These are phyloP conservation scores for Ariopsis seemanni DNA, from an alignment of 2,113 vertebrate genomes.

Conservation along the genomic window DNA sequence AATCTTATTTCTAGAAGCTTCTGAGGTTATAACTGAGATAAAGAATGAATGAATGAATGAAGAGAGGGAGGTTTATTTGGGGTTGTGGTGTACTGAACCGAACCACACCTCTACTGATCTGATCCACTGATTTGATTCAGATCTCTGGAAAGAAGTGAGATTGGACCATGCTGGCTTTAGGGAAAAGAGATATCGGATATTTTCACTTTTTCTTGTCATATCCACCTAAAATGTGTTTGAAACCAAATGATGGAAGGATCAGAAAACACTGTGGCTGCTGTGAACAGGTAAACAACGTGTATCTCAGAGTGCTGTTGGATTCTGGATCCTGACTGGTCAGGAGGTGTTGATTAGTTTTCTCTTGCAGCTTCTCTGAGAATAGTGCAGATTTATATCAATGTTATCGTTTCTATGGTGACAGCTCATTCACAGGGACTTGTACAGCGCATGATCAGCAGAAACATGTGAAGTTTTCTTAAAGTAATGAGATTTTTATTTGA, in stretches of 20 bases:
- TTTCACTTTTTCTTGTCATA: neutral
- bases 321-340: neutral
- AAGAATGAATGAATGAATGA: no score
- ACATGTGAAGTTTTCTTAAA: neutral
- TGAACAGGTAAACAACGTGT: neutral
- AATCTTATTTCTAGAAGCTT: neutral
- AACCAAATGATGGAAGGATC: neutral
- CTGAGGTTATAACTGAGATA: neutral
- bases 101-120: neutral
- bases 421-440: neutral
- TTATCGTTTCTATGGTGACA: neutral
- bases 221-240: neutral
- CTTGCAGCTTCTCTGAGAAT: neutral
- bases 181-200: neutral
- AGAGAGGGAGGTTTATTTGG: neutral
- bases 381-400: neutral
- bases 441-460: rapidly evolving
- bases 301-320: neutral
- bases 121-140: neutral
- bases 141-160: neutral
- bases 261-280: neutral
- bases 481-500: neutral
- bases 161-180: neutral
- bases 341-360: neutral
- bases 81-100: neutral